These are phyloP conservation scores for Bergia puertoricense DNA, from an alignment of 92 coral and sea anemone species.

Conservation along the genomic window DNA sequence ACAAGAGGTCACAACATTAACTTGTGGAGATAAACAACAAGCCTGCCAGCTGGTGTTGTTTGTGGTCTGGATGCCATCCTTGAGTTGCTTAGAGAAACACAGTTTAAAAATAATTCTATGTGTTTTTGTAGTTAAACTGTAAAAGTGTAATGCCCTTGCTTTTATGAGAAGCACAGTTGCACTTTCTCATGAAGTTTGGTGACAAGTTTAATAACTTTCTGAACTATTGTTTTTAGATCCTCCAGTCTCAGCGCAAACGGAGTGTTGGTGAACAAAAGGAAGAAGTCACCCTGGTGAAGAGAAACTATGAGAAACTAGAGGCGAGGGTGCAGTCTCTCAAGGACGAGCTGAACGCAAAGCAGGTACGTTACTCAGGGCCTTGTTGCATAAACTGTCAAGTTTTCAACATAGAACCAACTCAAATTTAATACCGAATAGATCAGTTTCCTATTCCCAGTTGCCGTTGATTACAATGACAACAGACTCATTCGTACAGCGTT, in stretches of 20 bases:
- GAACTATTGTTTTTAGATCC: conserved; percentile 43
- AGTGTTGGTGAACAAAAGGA: conserved; percentile 73
- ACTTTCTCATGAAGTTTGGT: neutral
- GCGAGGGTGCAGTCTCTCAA: conserved; percentile 64
- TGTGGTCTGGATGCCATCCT: too few relatives aligned
- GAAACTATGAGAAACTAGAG: conserved; percentile 78
- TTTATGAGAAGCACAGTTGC: too few relatives aligned
- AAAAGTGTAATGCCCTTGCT: neutral
- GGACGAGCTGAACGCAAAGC: conserved; percentile 66
- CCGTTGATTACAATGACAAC: too few relatives aligned
- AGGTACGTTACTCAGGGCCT: conserved; percentile 44
- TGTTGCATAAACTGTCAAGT: too few relatives aligned
- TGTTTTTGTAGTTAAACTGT: neutral
- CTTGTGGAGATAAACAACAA: too few relatives aligned
- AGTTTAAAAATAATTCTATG: neutral
- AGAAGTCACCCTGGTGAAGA: conserved; percentile 62
- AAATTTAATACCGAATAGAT: too few relatives aligned
- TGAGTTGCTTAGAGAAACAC: too few relatives aligned
- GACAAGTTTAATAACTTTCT: neutral
- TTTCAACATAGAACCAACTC: too few relatives aligned
- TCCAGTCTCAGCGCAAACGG: conserved; percentile 74
- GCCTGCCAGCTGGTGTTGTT: too few relatives aligned
- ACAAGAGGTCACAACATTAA: too few relatives aligned
- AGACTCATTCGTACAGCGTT: too few relatives aligned
- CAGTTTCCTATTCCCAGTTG: too few relatives aligned